Evolutionary conservation across 2,888 invertebrate species (phyloP).

Genomic region (Epirrhoe tristata): DNA sequence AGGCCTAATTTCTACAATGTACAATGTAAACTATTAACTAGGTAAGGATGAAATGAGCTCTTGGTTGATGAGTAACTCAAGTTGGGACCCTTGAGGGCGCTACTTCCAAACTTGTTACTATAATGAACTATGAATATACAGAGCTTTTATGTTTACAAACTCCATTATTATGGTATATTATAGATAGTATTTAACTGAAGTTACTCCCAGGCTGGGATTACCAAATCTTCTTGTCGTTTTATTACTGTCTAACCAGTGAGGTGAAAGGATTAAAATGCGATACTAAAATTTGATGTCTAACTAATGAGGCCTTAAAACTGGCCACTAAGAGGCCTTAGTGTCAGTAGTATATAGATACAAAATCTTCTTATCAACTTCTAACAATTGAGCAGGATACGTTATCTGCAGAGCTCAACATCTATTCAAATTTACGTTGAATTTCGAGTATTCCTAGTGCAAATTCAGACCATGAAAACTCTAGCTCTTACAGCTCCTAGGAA

Average conservation of each 20-base stretch:
- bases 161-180: conserved; percentile 9
- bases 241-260: neutral
- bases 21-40: conserved; percentile 17
- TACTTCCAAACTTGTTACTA: conserved; percentile 27
- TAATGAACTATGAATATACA: conserved; percentile 38
- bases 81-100: conserved; percentile 11
- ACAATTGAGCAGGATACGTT: neutral
- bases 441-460: neutral
- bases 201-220: neutral
- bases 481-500: neutral
- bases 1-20: neutral
- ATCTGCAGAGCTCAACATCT: neutral
- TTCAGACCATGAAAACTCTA: neutral
- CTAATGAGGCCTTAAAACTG: too few species aligned
- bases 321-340: too few species aligned
- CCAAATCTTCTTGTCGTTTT: neutral
- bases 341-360: too few species aligned
- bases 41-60: conserved; percentile 18
- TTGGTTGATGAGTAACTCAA: conserved; percentile 21
- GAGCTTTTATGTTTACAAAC: conserved; percentile 15
- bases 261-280: neutral
- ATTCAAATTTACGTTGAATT: neutral
- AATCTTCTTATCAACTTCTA: too few species aligned
- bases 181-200: conserved; percentile 1
- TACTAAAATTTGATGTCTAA: too few species aligned